Conservation (phyloP, 2,888 invertebrate genomes). For the Andrena bucephala region DNA sequence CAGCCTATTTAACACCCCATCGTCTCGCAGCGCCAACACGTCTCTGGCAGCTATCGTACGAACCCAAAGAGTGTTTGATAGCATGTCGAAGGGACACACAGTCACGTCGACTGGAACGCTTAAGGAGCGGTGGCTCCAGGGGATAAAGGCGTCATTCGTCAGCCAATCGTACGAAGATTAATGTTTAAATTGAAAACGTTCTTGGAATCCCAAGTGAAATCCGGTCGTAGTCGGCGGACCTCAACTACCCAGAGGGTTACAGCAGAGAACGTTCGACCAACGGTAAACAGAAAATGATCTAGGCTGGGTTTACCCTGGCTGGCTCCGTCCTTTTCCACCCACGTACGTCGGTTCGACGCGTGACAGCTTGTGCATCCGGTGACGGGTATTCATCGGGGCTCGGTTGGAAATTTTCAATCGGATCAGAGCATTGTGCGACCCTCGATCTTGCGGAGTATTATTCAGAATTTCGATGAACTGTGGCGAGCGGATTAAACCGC, state of each 20-base stretch:
- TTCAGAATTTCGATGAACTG: slow-evolving; percentile 24
- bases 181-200: slow-evolving; percentile 78
- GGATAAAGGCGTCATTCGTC: slow-evolving; percentile 47
- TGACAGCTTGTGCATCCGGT: slow-evolving; percentile 27
- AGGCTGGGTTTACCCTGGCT: slow-evolving; percentile 15
- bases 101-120: slow-evolving; percentile 43
- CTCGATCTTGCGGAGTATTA: slow-evolving; percentile 24
- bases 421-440: background rate
- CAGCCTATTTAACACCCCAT: too few species aligned
- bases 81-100: background rate
- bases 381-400: slow-evolving; percentile 15
- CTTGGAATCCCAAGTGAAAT: slow-evolving; percentile 71
- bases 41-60: background rate
- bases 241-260: slow-evolving; percentile 39
- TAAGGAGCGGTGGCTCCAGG: slow-evolving; percentile 48
- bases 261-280: slow-evolving; percentile 28
- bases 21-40: background rate
- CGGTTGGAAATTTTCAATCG: slow-evolving; percentile 26
- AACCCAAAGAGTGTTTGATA: background rate
- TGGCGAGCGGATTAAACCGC: slow-evolving; percentile 24
- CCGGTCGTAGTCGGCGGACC: slow-evolving; percentile 54
- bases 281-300: slow-evolving; percentile 58
- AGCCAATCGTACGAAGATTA: slow-evolving; percentile 70
- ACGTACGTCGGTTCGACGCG: slow-evolving; percentile 27
- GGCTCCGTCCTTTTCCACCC: background rate